phyloP scores from a whole-genome alignment of 2,113 vertebrate genomes.

The Nannospalax galili region DNA sequence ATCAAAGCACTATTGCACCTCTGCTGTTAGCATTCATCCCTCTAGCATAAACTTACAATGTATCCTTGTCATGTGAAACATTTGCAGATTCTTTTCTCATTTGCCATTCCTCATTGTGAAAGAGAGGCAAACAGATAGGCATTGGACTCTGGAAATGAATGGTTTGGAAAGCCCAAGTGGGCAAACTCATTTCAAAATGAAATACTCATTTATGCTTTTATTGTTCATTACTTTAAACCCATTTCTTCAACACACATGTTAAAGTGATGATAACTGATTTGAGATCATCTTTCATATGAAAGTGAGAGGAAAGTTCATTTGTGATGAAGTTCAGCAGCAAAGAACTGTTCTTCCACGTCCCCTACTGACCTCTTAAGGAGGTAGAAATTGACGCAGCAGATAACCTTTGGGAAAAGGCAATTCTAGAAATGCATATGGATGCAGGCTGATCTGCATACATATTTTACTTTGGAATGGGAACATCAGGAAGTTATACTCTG shows the following conservation, averaged over 20 bases:
- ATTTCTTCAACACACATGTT: neutral
- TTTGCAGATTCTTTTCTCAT: constrained; percentile 39
- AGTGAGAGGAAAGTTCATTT: neutral
- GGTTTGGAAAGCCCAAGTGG: constrained; percentile 36
- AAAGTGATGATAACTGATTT: neutral
- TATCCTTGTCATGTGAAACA: constrained; percentile 43
- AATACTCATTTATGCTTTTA: constrained; percentile 60
- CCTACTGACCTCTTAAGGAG: neutral
- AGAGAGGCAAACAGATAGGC: neutral
- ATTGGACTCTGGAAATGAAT: constrained; percentile 57
- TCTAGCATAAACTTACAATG: neutral
- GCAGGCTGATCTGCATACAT: neutral
- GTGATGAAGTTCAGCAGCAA: neutral
- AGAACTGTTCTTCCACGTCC: neutral
- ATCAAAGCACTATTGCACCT: constrained; percentile 47
- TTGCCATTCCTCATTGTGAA: neutral
- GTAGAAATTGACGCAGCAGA: neutral
- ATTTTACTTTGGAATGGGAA: neutral
- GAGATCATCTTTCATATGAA: constrained; percentile 35
- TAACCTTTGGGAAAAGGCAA: neutral
- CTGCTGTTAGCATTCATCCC: constrained; percentile 49
- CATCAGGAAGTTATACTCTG: neutral
- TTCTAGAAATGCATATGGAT: neutral
- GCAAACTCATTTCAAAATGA: neutral
- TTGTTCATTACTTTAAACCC: constrained; percentile 25